phyloP scores from a whole-genome alignment of 2,797 vertebrate genomes.

The Diceros bicornis region DNA sequence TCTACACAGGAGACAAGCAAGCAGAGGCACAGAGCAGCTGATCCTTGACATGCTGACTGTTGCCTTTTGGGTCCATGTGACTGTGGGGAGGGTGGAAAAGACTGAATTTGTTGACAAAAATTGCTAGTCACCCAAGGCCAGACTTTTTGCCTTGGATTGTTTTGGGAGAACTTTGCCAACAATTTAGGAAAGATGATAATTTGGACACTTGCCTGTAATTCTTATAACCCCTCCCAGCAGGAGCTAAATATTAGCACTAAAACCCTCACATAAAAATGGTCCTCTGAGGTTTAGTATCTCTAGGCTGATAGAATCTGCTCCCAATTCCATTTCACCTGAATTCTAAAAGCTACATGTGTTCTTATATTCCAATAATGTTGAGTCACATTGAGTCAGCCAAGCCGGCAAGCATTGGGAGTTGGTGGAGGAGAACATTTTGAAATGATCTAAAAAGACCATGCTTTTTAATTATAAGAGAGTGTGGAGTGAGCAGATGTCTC shows the following conservation, averaged over 20 bases:
- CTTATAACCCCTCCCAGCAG: constrained; percentile 13
- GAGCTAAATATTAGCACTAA: constrained; percentile 9
- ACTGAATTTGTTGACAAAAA: constrained; percentile 40
- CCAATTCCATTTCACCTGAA: not conserved
- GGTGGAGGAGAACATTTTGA: constrained; percentile 73
- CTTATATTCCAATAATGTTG: not conserved
- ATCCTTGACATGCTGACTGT: not conserved
- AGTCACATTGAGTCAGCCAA: not conserved
- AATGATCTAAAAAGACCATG: constrained; percentile 73
- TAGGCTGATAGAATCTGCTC: not conserved
- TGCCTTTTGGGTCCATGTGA: not conserved
- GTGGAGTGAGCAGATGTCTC: constrained; percentile 70
- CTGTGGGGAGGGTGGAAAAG: not conserved
- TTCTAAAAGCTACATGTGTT: not conserved
- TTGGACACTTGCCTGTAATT: constrained; percentile 54
- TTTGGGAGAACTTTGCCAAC: constrained; percentile 49
- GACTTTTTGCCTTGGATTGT: constrained; percentile 54
- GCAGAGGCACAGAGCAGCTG: not conserved
- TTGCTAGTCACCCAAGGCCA: not conserved
- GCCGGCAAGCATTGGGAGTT: constrained; percentile 48
- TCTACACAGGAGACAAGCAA: not conserved
- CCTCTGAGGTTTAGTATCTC: constrained; percentile 7
- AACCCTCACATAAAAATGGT: not conserved
- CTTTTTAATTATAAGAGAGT: constrained; percentile 83
- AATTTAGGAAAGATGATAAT: constrained; percentile 56